These are phyloP conservation scores for Drosophila virilis DNA, from an alignment of 1,140 invertebrate species.

Conservation along the genomic window DNA sequence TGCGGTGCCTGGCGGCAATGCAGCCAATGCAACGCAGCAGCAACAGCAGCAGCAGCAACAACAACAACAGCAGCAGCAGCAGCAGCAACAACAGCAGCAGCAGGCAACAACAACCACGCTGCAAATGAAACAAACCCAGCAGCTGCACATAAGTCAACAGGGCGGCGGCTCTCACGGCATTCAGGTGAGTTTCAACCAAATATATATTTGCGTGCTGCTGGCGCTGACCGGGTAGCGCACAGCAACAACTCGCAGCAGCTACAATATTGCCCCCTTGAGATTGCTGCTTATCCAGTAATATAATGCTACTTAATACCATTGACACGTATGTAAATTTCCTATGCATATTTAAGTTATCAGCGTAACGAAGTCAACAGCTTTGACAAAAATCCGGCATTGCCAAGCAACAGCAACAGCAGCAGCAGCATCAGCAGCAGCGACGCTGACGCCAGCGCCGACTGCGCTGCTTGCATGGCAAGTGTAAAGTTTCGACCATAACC, in stretches of 20 bases:
- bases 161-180: constrained; percentile 88
- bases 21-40: constrained; percentile 53
- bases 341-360: constrained; percentile 82
- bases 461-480: constrained; percentile 18
- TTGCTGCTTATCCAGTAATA: constrained; percentile 64
- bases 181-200: constrained; percentile 86
- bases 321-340: constrained; percentile 78
- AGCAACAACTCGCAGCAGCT: too few species aligned
- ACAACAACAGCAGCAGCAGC: constrained; percentile 29
- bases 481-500: constrained; percentile 45
- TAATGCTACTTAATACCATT: constrained; percentile 79
- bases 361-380: constrained; percentile 82
- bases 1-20: constrained; percentile 60
- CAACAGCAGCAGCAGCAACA: constrained; percentile 41
- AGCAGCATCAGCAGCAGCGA: constrained; percentile 6
- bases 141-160: constrained; percentile 92
- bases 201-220: background rate
- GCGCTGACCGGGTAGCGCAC: too few species aligned
- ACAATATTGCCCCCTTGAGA: background rate
- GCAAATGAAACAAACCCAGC: constrained; percentile 94
- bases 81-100: constrained; percentile 61
- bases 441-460: constrained; percentile 2
- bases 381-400: constrained; percentile 64
- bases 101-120: constrained; percentile 85
- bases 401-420: constrained; percentile 19